A percentile compares a stretch with the other conserved stretches of the same genome.
These are phyloP conservation scores for Bos indicus DNA, from an alignment of 2,113 vertebrate species.

Conservation along the genomic window DNA sequence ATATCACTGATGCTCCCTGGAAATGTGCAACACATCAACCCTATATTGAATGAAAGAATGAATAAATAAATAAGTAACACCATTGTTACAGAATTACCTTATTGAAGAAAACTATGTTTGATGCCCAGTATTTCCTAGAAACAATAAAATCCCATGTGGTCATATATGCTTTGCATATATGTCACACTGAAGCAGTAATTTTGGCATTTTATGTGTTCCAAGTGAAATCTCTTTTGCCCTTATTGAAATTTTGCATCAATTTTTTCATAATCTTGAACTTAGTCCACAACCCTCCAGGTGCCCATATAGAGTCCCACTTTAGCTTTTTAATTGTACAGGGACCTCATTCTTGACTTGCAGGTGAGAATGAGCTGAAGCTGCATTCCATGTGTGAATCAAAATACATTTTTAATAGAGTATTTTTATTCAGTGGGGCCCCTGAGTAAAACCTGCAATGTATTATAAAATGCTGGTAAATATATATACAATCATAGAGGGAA, in stretches of 20 bases:
- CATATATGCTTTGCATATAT: background rate
- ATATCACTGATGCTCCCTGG: background rate
- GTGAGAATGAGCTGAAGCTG: constrained; percentile 41
- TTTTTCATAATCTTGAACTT: constrained; percentile 66
- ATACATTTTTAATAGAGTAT: constrained; percentile 47
- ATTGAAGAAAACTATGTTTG: background rate
- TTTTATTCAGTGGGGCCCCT: constrained; percentile 50
- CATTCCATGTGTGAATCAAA: constrained; percentile 41
- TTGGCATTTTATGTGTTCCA: background rate
- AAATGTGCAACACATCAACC: background rate
- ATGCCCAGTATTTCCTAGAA: background rate
- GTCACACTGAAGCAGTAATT: background rate
- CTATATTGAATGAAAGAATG: background rate
- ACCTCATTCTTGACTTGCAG: constrained; percentile 63
- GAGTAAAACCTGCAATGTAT: constrained; percentile 35
- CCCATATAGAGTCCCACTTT: constrained; percentile 45
- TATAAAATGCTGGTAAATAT: constrained; percentile 28
- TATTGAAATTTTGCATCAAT: constrained; percentile 58
- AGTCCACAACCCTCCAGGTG: constrained; percentile 13
- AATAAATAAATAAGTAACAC: background rate
- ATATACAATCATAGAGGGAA: background rate
- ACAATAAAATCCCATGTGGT: background rate
- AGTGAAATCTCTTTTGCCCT: background rate
- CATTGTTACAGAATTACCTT: background rate
- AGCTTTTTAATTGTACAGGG: constrained; percentile 1